Evolutionary conservation across 2,888 invertebrate genomes (phyloP).

Genomic region (Pyralis farinalis): DNA sequence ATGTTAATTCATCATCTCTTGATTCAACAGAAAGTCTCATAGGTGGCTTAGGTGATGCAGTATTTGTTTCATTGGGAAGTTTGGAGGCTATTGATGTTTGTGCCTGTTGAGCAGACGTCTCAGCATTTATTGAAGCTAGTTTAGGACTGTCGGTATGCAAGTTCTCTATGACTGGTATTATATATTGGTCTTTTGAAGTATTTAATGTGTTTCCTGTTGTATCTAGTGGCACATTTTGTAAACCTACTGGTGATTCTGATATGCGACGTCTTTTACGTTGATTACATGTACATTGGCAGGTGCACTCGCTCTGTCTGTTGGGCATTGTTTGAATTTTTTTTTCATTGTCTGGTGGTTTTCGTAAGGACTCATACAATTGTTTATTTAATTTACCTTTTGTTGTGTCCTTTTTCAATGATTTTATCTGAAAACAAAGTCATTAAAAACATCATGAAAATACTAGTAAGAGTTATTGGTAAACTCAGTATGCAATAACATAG

Average conservation of each 20-base stretch:
- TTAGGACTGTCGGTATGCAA: conserved; percentile 24
- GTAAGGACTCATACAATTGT: conserved; percentile 54
- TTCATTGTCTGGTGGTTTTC: conserved; percentile 48
- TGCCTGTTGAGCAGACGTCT: neutral
- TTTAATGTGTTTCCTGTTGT: neutral
- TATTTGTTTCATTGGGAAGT: conserved; percentile 15
- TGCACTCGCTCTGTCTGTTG: conserved; percentile 31
- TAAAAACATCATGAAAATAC: conserved; percentile 20
- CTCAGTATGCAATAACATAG: no score
- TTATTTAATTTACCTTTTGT: conserved; percentile 53
- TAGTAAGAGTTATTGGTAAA: no score
- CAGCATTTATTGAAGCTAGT: conserved; percentile 9
- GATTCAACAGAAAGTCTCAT: conserved; percentile 35
- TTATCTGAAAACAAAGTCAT: conserved; percentile 43
- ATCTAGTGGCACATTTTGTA: conserved; percentile 13
- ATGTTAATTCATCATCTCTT: conserved; percentile 56
- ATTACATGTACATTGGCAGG: conserved; percentile 51
- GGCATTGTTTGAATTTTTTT: conserved; percentile 50
- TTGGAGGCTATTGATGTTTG: conserved; percentile 9
- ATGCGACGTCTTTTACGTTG: conserved; percentile 43
- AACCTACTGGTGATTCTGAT: conserved; percentile 23
- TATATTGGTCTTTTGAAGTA: conserved; percentile 16
- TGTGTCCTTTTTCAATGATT: conserved; percentile 59
- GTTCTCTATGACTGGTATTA: conserved; percentile 31
- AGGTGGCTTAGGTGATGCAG: conserved; percentile 20